Conservation (phyloP, 2,113 vertebrate genomes). For the Chaetodon auriga region DNA sequence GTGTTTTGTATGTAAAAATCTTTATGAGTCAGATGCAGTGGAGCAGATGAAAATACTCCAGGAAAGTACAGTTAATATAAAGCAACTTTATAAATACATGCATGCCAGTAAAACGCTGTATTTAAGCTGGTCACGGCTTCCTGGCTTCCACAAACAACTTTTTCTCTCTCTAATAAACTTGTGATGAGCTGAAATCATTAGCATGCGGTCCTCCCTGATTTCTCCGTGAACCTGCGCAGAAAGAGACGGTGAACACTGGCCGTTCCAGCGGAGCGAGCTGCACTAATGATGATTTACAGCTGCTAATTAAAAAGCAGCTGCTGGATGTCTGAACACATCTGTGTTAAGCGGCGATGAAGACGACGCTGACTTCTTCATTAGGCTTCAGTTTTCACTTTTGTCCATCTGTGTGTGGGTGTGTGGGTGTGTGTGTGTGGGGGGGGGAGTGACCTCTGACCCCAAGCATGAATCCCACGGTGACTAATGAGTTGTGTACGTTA, state of each 20-base stretch:
- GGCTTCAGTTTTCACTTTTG: constrained; percentile 25
- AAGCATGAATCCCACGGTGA: neutral
- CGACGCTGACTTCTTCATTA: constrained; percentile 47
- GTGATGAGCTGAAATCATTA: constrained; percentile 5
- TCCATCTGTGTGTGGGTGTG: neutral
- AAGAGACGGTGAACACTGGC: constrained; percentile 4
- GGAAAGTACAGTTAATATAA: no score
- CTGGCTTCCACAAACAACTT: constrained; percentile 8
- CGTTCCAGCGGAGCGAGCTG: constrained; percentile 1
- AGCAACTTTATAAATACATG: no score
- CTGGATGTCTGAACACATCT: constrained; percentile 48
- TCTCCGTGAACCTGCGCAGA: constrained; percentile 7
- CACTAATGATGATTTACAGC: constrained; percentile 46
- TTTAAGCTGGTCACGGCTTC: neutral
- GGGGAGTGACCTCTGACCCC: no score
- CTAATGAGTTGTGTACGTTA: neutral
- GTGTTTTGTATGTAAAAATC: no score
- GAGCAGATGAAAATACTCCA: no score
- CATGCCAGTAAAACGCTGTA: no score
- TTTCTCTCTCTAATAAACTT: neutral
- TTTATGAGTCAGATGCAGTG: no score
- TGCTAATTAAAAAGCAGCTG: constrained; percentile 61
- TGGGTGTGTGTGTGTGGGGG: neutral
- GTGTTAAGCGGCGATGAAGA: constrained; percentile 8
- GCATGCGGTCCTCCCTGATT: constrained; percentile 4